Evolutionary conservation across 2,113 vertebrate genomes (phyloP).

Genomic region (Heterotis niloticus): DNA sequence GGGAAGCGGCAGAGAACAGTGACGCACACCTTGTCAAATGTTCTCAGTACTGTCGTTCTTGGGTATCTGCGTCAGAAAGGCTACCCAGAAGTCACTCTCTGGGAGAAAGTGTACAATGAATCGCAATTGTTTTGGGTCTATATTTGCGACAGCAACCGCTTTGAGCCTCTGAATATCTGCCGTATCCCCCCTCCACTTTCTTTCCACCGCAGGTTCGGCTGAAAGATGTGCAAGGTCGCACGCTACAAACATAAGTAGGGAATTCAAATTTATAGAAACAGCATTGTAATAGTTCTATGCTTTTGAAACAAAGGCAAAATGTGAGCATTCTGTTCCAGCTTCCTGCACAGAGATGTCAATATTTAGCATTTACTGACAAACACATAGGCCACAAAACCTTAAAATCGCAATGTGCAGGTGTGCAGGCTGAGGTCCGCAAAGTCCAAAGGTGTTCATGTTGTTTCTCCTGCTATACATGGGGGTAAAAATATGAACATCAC

Average conservation of each 20-base stretch:
- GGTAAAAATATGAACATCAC: background rate
- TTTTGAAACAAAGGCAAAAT: background rate
- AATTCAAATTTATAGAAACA: background rate
- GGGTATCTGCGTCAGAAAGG: slow-evolving; percentile 57
- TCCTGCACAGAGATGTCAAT: background rate
- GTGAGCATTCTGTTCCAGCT: background rate
- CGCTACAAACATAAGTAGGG: slow-evolving; percentile 24
- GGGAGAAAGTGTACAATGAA: slow-evolving; percentile 51
- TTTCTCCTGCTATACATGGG: background rate
- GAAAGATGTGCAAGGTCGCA: slow-evolving; percentile 70
- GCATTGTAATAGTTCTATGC: background rate
- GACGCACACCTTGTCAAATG: slow-evolving; percentile 67
- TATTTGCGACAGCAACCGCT: background rate
- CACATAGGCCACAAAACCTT: background rate
- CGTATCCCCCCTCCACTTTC: background rate
- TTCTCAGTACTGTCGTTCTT: slow-evolving; percentile 65
- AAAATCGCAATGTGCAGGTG: slow-evolving; percentile 1
- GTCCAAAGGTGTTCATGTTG: background rate
- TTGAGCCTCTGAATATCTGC: background rate
- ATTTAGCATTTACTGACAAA: background rate
- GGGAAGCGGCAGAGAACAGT: slow-evolving; percentile 65
- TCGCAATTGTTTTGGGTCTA: slow-evolving; percentile 30
- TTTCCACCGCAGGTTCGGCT: slow-evolving; percentile 66
- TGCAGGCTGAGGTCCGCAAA: background rate
- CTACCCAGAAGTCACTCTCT: slow-evolving; percentile 44